These are phyloP conservation scores for Bemisia tabaci DNA, from an alignment of 1,140 invertebrate genomes.

Conservation along the genomic window DNA sequence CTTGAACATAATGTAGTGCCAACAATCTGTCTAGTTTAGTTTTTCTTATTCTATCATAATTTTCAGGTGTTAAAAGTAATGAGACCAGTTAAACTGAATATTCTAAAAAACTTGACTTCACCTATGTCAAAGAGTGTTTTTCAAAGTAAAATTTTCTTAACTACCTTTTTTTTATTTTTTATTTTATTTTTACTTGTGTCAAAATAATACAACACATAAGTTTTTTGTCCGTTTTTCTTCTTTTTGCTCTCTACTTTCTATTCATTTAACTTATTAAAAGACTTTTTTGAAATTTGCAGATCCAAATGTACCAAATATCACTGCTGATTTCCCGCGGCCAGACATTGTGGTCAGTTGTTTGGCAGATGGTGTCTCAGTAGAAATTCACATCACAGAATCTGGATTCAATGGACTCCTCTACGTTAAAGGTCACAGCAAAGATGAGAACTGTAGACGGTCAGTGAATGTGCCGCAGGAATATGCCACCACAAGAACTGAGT, in stretches of 20 bases:
- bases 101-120: no score
- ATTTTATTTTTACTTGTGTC: neutral
- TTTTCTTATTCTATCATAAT: no score
- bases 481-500: constrained; percentile 50
- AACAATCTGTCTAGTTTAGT: no score
- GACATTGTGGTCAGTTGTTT: constrained; percentile 78
- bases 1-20: no score
- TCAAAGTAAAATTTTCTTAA: no score
- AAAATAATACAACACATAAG: neutral
- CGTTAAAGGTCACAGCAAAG: constrained; percentile 87
- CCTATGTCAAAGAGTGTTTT: no score
- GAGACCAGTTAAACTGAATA: no score
- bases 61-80: no score
- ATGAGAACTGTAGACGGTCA: constrained; percentile 70
- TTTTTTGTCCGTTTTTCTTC: neutral
- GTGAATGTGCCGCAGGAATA: constrained; percentile 50
- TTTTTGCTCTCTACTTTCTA: neutral
- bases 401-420: constrained; percentile 85
- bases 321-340: constrained; percentile 59
- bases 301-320: neutral
- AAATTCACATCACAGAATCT: constrained; percentile 59
- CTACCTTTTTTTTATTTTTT: neutral
- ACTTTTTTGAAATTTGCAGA: no score
- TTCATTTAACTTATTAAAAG: no score
- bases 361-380: constrained; percentile 80